Base-by-base conservation (phyloP, 2,113 vertebrate species). In the Neopipo cinnamomea region DNA sequence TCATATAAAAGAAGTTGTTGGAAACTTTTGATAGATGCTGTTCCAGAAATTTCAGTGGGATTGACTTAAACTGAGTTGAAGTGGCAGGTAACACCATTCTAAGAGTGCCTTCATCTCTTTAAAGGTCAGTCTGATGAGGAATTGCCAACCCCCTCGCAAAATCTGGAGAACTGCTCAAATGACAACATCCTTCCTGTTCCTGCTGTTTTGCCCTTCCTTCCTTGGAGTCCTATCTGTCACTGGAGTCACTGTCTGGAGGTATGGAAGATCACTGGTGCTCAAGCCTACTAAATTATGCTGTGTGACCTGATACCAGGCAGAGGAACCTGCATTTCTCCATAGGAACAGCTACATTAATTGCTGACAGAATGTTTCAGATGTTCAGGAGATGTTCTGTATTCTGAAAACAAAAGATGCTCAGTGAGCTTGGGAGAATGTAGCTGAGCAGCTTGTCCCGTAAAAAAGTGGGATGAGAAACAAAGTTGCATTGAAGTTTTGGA, bases 121-220 rank as follows among this genome's bases (percentile, higher is more conserved):
- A 49, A 92, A 99, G 99, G 93, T 99, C 95, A 99, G 99, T 67
- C 96, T 99, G 82, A 98, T 95, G 83, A 98, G 97, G 98, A 99
- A 99, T 93, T 99, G 99, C 92, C 99, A 99, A 77, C 99, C 99
- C 21, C 99, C 99, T 0, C 94, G 97, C 90, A 98, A 98, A 58
- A 98, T 97, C 17, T 99, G 99, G 98, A 97, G 98, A 23, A 99
- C 99, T 18, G 98, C 99, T 24, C 99, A 99, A 73, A 99, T 99
- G 99, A 98, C 98, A 87, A 99, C 99, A 2, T 95, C 98, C 88
- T 99, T 99, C 96, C 98, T 99, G 31, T 94, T 98, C 37, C 96
- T 99, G 30, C 98, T 99, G 23, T 99, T 99, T 87, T 99, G 99
- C 91, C 99, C 99, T 2, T 99, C 98, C 82, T 99, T 99, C 52